Evolutionary conservation across 2,888 invertebrate genomes (phyloP).

Genomic region (Bellardia bayeri): DNA sequence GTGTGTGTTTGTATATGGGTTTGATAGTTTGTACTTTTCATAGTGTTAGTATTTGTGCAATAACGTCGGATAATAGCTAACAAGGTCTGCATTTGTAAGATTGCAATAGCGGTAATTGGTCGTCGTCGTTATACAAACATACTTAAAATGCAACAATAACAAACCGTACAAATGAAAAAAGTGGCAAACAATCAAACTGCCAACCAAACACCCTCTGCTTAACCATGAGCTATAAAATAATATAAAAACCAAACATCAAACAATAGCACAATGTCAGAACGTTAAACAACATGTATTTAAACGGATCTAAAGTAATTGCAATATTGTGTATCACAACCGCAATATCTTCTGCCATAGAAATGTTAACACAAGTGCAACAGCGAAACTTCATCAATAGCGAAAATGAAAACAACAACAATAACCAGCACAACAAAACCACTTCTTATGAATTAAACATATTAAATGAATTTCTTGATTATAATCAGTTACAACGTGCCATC

Average conservation of each 20-base stretch:
- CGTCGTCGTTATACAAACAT: conserved; percentile 10
- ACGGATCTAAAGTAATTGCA: conserved; percentile 60
- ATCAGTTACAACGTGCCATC: conserved; percentile 79
- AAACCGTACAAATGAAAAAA: background rate
- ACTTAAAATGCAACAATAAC: conserved; percentile 10
- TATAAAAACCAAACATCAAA: conserved; percentile 60
- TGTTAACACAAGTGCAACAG: conserved; percentile 38
- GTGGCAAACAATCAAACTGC: background rate
- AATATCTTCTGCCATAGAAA: conserved; percentile 47
- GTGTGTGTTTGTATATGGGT: background rate
- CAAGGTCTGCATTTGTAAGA: conserved; percentile 2
- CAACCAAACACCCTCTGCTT: background rate
- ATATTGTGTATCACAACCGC: conserved; percentile 51
- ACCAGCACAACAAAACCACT: background rate
- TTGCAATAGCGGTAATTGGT: conserved; percentile 3
- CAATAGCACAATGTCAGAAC: conserved; percentile 41
- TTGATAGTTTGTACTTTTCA: background rate
- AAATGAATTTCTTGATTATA: conserved; percentile 78
- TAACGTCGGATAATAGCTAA: conserved; percentile 27
- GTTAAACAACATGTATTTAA: conserved; percentile 60
- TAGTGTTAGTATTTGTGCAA: conserved; percentile 6
- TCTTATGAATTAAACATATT: conserved; percentile 76
- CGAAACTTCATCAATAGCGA: conserved; percentile 26
- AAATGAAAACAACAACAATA: background rate
- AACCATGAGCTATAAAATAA: conserved; percentile 29